Conservation (phyloP, 2,113 vertebrate genomes). For the Danionella cerebrum region DNA sequence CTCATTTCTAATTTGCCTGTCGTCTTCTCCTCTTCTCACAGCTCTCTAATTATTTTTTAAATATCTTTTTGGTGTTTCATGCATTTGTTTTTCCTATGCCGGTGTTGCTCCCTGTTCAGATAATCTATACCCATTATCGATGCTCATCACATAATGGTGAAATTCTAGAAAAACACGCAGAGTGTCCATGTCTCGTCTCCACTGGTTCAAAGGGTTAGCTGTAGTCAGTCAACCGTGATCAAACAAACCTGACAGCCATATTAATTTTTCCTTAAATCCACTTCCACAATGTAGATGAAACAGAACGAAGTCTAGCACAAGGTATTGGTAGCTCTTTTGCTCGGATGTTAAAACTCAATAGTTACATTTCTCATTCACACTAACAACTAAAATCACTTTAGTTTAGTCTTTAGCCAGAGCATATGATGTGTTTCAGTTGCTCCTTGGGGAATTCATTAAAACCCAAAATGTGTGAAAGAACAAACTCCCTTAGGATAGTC, state of each 20-base stretch:
- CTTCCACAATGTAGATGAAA: neutral
- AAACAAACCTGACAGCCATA: conserved; percentile 29
- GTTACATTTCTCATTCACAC: too few species aligned
- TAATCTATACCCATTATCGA: neutral
- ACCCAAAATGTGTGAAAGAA: too few species aligned
- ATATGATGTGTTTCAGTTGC: too few species aligned
- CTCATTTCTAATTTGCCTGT: too few species aligned
- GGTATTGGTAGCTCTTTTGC: neutral
- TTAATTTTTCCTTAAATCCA: conserved; percentile 23
- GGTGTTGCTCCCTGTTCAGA: neutral
- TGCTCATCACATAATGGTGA: neutral
- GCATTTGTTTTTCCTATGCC: neutral
- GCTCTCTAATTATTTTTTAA: too few species aligned
- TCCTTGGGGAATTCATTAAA: too few species aligned
- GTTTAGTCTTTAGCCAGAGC: too few species aligned
- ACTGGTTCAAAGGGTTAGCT: conserved; percentile 2
- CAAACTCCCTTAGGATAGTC: too few species aligned
- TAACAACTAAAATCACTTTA: too few species aligned
- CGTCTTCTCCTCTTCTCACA: too few species aligned
- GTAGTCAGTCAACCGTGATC: conserved; percentile 17
- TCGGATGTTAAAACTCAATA: too few species aligned
- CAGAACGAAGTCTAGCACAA: conserved; percentile 6
- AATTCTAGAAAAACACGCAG: neutral
- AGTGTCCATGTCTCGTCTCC: conserved; percentile 1
- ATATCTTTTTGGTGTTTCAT: neutral